Evolutionary conservation across 2,888 invertebrate species (phyloP).

Genomic region (Eupithecia subfuscata): DNA sequence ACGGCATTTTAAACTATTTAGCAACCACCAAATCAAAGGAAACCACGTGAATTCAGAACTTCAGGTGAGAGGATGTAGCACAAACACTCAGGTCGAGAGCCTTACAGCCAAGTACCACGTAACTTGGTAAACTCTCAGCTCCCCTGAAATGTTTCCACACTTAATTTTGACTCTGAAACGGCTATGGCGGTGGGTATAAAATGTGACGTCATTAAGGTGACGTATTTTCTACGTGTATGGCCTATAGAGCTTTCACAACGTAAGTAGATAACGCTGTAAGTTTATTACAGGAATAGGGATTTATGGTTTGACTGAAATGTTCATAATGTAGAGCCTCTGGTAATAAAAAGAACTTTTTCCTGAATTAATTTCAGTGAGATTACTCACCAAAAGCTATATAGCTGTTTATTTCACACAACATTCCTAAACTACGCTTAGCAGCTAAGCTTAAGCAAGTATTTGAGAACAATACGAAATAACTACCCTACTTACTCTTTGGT

Average conservation of each 20-base stretch:
- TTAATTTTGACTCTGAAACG: constrained; percentile 54
- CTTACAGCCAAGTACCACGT: constrained; percentile 5
- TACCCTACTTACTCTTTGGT: too few species aligned
- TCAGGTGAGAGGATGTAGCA: background rate
- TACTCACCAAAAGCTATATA: background rate
- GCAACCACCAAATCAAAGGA: background rate
- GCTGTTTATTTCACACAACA: too few species aligned
- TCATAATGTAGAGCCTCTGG: background rate
- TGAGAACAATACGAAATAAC: too few species aligned
- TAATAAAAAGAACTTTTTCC: background rate
- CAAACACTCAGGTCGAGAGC: background rate
- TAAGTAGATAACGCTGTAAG: constrained; percentile 26
- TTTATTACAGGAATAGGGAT: constrained; percentile 25
- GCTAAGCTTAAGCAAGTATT: too few species aligned
- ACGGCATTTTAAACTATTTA: background rate
- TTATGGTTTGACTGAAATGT: constrained; percentile 3
- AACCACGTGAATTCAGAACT: background rate
- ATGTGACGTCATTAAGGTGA: constrained; percentile 9
- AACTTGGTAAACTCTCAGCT: constrained; percentile 51
- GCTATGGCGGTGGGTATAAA: constrained; percentile 19
- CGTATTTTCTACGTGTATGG: constrained; percentile 17
- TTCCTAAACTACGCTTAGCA: too few species aligned
- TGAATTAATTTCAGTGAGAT: background rate
- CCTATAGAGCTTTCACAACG: constrained; percentile 14
- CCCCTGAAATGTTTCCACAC: constrained; percentile 57